Evolutionary conservation across 2,888 invertebrate species (phyloP).

Genomic region (Melolontha melolontha): DNA sequence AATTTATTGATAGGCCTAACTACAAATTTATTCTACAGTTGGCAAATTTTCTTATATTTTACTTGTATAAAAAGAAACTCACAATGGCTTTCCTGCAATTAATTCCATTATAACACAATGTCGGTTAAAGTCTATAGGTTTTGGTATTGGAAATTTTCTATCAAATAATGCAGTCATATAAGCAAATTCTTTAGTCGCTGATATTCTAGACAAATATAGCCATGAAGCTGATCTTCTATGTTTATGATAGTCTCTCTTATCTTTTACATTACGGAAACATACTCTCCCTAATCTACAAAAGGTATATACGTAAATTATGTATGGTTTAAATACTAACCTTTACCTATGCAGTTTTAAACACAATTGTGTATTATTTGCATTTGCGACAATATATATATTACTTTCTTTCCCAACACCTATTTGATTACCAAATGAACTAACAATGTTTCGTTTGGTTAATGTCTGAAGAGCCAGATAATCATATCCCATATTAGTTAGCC

Average conservation of each 20-base stretch:
- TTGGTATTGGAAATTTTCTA: slow-evolving; percentile 93
- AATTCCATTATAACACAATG: slow-evolving; percentile 98
- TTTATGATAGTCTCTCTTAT: slow-evolving; percentile 96
- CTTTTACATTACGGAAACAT: slow-evolving; percentile 95
- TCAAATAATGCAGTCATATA: slow-evolving; percentile 96
- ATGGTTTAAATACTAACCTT: slow-evolving; percentile 2
- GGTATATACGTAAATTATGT: slow-evolving; percentile 62
- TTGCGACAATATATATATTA: slow-evolving; percentile 91
- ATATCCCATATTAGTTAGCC: slow-evolving; percentile 95
- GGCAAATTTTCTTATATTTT: no score
- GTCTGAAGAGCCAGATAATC: slow-evolving; percentile 96
- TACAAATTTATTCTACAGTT: no score
- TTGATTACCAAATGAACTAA: slow-evolving; percentile 94
- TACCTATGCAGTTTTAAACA: slow-evolving; percentile 93
- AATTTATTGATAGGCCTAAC: no score
- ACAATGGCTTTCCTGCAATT: slow-evolving; percentile 85
- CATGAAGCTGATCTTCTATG: slow-evolving; percentile 91
- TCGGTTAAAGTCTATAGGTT: slow-evolving; percentile 92
- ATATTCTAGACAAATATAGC: slow-evolving; percentile 95
- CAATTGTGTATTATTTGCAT: slow-evolving; percentile 81
- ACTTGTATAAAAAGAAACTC: slow-evolving; percentile 66
- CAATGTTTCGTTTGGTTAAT: slow-evolving; percentile 80
- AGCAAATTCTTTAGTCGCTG: slow-evolving; percentile 97
- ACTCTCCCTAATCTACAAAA: slow-evolving; percentile 85
- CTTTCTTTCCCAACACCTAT: slow-evolving; percentile 99